A percentile compares a stretch with the other conserved stretches of the same genome.
These are phyloP conservation scores for Cheiracanthium punctorium DNA, from an alignment of 2,888 invertebrate species.

Conservation along the genomic window DNA sequence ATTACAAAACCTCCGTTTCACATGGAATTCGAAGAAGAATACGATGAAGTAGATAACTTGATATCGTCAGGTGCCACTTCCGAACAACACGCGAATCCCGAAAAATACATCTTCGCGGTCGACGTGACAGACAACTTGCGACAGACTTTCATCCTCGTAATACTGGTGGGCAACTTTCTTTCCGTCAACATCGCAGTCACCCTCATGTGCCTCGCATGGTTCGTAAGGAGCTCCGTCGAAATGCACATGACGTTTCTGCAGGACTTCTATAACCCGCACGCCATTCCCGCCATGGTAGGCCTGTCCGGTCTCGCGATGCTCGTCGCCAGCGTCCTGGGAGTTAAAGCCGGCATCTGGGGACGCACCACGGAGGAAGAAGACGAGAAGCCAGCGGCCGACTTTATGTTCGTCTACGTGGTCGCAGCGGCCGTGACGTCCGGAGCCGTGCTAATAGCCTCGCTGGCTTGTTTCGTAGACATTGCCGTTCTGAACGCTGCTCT, in stretches of 20 bases:
- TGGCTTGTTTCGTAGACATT: conserved; percentile 70
- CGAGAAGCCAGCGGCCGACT: conserved; percentile 17
- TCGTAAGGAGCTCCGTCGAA: conserved; percentile 26
- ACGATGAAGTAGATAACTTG: background rate
- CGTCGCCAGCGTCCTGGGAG: conserved; percentile 20
- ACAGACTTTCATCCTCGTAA: conserved; percentile 10
- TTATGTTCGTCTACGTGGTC: conserved; percentile 22
- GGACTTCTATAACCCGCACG: conserved; percentile 32
- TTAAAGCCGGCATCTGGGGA: conserved; percentile 44
- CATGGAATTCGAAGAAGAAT: conserved; percentile 3
- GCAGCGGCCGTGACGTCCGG: background rate
- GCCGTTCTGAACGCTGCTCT: conserved; percentile 39
- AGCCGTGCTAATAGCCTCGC: conserved; percentile 6
- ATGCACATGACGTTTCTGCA: conserved; percentile 43
- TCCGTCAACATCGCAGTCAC: conserved; percentile 31
- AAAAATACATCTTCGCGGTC: conserved; percentile 24
- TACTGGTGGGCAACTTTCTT: conserved; percentile 41
- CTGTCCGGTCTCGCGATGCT: conserved; percentile 28
- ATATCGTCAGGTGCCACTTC: background rate
- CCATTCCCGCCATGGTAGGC: conserved; percentile 23
- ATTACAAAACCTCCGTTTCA: background rate
- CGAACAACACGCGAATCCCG: background rate
- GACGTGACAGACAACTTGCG: conserved; percentile 19
- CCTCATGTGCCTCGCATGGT: conserved; percentile 42
- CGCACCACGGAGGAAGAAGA: background rate